Conservation (phyloP, 2,888 invertebrate species). For the Platerodrilus igneus region DNA sequence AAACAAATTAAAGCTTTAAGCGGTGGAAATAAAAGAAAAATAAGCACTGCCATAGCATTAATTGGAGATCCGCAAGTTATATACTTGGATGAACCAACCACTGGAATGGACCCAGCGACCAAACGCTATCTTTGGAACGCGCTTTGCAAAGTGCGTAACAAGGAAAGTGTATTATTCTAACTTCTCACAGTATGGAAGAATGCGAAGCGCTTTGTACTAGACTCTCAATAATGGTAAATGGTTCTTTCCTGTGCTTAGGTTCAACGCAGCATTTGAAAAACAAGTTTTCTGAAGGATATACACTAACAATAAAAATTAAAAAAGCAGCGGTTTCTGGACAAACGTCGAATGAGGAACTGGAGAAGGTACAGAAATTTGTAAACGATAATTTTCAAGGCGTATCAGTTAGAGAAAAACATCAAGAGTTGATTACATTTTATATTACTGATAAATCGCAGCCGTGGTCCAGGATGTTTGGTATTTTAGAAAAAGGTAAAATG, state of each 20-base stretch:
- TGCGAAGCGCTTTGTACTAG: slow-evolving; percentile 80
- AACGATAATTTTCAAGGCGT: slow-evolving; percentile 37
- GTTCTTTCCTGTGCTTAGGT: slow-evolving; percentile 73
- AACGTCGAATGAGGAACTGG: slow-evolving; percentile 16
- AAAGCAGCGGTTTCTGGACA: slow-evolving; percentile 26
- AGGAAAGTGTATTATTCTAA: slow-evolving; percentile 75
- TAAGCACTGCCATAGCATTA: slow-evolving; percentile 54
- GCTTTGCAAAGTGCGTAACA: slow-evolving; percentile 61
- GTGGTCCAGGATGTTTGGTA: slow-evolving; percentile 73
- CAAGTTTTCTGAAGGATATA: slow-evolving; percentile 64
- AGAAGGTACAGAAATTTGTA: slow-evolving; percentile 30
- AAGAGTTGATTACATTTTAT: slow-evolving; percentile 69
- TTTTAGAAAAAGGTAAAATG: slow-evolving; percentile 58
- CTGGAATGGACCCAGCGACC: slow-evolving; percentile 76
- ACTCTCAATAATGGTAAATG: slow-evolving; percentile 83
- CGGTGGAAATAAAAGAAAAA: slow-evolving; percentile 55
- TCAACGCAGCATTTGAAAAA: slow-evolving; percentile 78
- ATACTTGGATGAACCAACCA: slow-evolving; percentile 53
- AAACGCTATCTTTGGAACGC: slow-evolving; percentile 77
- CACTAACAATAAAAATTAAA: slow-evolving; percentile 46
- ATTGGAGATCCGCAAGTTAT: slow-evolving; percentile 54
- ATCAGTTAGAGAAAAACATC: slow-evolving; percentile 61
- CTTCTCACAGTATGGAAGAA: slow-evolving; percentile 86
- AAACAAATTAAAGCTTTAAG: slow-evolving; percentile 48
- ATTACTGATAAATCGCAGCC: slow-evolving; percentile 55